Evolutionary conservation across 1,140 invertebrate genomes (phyloP), one percentile per base, ranked within the genome.

Genomic region (Spodoptera frugiperda): DNA sequence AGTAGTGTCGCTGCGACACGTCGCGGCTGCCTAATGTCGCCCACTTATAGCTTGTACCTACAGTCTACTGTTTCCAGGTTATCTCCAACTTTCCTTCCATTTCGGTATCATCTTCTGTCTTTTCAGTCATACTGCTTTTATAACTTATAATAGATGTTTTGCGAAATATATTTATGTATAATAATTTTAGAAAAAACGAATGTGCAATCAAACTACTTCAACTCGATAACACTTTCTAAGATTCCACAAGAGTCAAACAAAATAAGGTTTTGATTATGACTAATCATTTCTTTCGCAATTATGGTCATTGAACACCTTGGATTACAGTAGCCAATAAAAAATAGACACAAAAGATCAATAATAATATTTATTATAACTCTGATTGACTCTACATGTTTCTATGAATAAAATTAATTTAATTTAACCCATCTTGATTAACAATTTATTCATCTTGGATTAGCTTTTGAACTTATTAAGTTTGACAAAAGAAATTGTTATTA

Each of bases 331-430:
- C 59, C 33, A 63, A 63, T 44, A 63, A 44, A 44, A 63, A 15
- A 33, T 39, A n/a, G 10, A 25, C 9, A 67, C 63, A 46, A 65
- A 65, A 48, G 19, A 65, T 6, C 6, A 39, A 65, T 39, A 21
- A 48, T 48, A 5, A 49, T 65, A 49, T 21, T n/a, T 61, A 49
- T 65, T 65, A 48, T 19, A 33, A 63, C 33, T 44, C 15, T 61
- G 33, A 65, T 65, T 21, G 63, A 48, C 46, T 49, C 15, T 10
- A 17, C 2, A 30, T 46, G 8, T 21, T 11, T 11, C 3, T 10
- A 25, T 65, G 65, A 68, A 53, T 68, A 65, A 65, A 65, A 48
- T 68, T 51, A 53, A 68, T 68, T 68, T 33, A 53, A 33, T 15
- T 51, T 48, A 12, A 3, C 19, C 0, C n/a, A 65, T 25, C 11